Evolutionary conservation across 2,113 vertebrate genomes (phyloP).

Genomic region (Tursiops truncatus): DNA sequence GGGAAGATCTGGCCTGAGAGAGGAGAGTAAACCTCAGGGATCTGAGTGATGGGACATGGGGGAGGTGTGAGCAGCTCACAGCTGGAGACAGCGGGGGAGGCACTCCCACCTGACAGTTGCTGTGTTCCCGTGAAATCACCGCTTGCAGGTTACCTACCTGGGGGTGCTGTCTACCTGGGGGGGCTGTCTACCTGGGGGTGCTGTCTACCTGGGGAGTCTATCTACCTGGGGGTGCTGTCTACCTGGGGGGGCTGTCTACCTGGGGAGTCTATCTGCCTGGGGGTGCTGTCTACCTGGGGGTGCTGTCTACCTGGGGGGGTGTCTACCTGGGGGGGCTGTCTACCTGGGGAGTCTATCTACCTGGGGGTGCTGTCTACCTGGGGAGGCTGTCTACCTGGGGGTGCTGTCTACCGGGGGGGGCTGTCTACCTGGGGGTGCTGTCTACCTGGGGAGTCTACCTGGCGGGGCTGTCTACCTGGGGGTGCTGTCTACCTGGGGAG

Average conservation of each 20-base stretch:
- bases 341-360: too few relatives aligned
- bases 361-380: too few relatives aligned
- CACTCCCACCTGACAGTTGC: neutral
- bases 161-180: neutral
- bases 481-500: too few relatives aligned
- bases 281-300: neutral
- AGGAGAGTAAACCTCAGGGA: neutral
- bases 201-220: accelerated
- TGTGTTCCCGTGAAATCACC: neutral
- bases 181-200: too few relatives aligned
- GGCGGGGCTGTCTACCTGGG: neutral
- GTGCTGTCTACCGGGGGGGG: neutral
- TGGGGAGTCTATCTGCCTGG: neutral
- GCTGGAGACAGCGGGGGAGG: too few relatives aligned
- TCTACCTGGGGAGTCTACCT: too few relatives aligned
- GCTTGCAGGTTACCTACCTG: neutral
- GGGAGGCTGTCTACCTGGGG: too few relatives aligned
- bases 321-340: too few relatives aligned
- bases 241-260: too few relatives aligned
- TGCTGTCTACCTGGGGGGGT: accelerated
- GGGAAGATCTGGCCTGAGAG: neutral
- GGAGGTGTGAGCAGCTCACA: neutral
- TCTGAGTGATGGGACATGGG: neutral
- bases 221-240: too few relatives aligned
- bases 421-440: neutral